A percentile compares a stretch with the other conserved stretches of the same genome.
Evolutionary conservation across 1,140 invertebrate genomes (phyloP).

Genomic region (Drosophila eugracilis): DNA sequence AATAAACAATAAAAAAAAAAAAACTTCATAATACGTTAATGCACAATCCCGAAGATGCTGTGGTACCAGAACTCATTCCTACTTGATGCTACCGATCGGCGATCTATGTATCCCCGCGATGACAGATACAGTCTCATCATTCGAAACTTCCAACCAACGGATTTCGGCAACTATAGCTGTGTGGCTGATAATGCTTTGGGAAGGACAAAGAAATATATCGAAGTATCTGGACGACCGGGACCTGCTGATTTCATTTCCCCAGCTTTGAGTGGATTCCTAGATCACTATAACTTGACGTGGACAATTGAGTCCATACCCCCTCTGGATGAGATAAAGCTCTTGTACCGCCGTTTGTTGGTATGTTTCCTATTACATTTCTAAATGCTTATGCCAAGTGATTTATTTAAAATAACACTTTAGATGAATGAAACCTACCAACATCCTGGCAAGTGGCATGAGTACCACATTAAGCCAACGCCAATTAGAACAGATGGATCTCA

Average conservation of each 20-base stretch:
- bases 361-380: background rate
- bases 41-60: slow-evolving; percentile 84
- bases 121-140: slow-evolving; percentile 86
- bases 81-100: slow-evolving; percentile 86
- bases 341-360: slow-evolving; percentile 86
- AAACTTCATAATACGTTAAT: no score
- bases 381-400: background rate
- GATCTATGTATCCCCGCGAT: slow-evolving; percentile 86
- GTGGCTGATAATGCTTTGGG: slow-evolving; percentile 86
- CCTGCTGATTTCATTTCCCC: slow-evolving; percentile 85
- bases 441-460: slow-evolving; percentile 86
- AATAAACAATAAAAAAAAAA: no score
- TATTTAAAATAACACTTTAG: slow-evolving; percentile 46
- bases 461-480: slow-evolving; percentile 80
- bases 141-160: slow-evolving; percentile 86
- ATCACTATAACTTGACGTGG: slow-evolving; percentile 87
- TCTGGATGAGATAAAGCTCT: slow-evolving; percentile 86
- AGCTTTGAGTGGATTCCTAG: slow-evolving; percentile 83
- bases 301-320: slow-evolving; percentile 86
- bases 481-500: slow-evolving; percentile 72
- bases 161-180: slow-evolving; percentile 87
- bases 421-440: slow-evolving; percentile 86
- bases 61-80: slow-evolving; percentile 87
- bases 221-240: slow-evolving; percentile 85
- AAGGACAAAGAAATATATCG: slow-evolving; percentile 85